Evolutionary conservation across 2,113 vertebrate genomes (phyloP).

Genomic region (Tragelaphus scriptus): DNA sequence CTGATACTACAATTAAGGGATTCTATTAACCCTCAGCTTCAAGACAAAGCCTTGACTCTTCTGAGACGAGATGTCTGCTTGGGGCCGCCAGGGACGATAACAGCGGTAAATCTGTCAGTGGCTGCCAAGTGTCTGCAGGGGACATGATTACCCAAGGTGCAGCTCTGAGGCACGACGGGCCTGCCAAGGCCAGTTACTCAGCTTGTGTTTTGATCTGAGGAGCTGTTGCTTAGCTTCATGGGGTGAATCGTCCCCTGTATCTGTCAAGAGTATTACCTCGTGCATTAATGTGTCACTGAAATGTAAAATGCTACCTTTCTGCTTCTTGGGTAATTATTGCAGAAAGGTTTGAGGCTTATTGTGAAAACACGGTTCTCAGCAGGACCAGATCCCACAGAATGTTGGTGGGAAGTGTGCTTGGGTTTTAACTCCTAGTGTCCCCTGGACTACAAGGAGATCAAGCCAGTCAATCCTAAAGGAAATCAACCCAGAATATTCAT

Average conservation of each 20-base stretch:
- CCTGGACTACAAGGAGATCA: not conserved
- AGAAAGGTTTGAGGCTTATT: not conserved
- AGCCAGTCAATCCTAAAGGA: not conserved
- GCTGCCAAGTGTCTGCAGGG: not conserved
- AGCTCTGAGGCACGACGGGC: accelerated
- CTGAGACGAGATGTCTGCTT: not conserved
- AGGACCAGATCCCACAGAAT: not conserved
- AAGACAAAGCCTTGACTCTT: not conserved
- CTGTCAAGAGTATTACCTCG: conserved; percentile 36
- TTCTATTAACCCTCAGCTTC: not conserved
- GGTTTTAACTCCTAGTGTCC: not conserved
- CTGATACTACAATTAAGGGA: not conserved
- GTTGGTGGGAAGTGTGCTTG: not conserved
- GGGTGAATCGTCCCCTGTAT: not conserved
- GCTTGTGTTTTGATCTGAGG: not conserved
- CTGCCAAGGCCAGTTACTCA: not conserved
- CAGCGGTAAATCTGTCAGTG: not conserved
- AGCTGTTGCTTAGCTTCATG: not conserved
- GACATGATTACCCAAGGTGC: accelerated
- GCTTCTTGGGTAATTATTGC: not conserved
- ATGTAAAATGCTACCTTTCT: conserved; percentile 40
- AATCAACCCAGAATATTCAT: not conserved
- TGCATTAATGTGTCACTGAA: conserved; percentile 47
- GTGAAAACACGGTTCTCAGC: not conserved
- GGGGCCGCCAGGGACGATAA: not conserved